phyloP scores from a whole-genome alignment of 2,113 vertebrate species.

The Elaphurus davidianus region DNA sequence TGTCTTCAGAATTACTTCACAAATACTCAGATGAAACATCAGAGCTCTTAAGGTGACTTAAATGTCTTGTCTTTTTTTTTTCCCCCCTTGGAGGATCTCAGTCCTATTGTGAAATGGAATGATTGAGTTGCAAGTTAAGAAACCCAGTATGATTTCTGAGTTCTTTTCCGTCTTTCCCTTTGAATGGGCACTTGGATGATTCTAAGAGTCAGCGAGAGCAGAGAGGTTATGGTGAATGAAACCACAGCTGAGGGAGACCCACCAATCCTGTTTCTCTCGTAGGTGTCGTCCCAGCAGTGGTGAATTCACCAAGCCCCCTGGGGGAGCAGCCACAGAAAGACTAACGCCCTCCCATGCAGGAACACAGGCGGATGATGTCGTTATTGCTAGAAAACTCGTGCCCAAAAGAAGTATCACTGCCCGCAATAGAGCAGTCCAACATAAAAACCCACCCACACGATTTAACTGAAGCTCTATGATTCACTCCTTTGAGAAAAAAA shows the following conservation, averaged over 20 bases:
- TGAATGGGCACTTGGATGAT: conserved; percentile 70
- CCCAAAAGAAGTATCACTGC: not conserved
- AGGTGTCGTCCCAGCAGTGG: conserved; percentile 37
- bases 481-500: not conserved
- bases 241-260: conserved; percentile 52
- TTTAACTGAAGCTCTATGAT: not conserved
- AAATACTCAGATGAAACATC: conserved; percentile 58
- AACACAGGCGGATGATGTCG: not conserved
- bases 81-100: conserved; percentile 54
- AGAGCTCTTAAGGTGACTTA: not conserved
- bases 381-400: conserved; percentile 43
- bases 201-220: conserved; percentile 51
- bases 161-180: conserved; percentile 77
- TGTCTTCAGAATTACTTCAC: conserved; percentile 31
- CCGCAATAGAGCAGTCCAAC: not conserved
- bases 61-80: conserved; percentile 52
- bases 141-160: conserved; percentile 72
- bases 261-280: conserved; percentile 49
- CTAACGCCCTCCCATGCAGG: not conserved
- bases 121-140: conserved; percentile 74
- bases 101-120: conserved; percentile 63
- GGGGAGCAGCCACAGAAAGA: not conserved
- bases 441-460: not conserved
- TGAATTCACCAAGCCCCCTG: conserved; percentile 15
- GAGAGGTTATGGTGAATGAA: conserved; percentile 68